Conservation (phyloP, 2,888 invertebrate genomes). For the Hanleya hanleyi region DNA sequence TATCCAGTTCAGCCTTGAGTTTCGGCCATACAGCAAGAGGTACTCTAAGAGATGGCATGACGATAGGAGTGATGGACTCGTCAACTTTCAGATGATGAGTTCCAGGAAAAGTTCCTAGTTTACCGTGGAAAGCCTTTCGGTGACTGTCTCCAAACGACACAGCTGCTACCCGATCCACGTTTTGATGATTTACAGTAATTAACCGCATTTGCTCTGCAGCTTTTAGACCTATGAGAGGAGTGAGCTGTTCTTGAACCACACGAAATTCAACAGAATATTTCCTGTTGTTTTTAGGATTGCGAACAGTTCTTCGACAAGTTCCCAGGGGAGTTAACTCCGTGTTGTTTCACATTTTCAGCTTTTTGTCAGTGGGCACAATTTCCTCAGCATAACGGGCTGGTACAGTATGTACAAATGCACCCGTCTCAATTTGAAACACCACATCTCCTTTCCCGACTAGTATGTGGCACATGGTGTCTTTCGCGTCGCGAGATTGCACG, state of each 20-base stretch:
- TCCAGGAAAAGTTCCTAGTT: background rate
- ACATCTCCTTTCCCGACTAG: background rate
- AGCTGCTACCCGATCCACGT: background rate
- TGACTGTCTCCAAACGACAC: background rate
- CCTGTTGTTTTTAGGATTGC: background rate
- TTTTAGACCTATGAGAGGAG: background rate
- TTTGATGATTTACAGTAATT: background rate
- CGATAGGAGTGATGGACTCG: background rate
- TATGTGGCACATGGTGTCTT: too few species aligned
- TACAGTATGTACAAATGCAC: background rate
- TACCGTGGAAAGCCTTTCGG: background rate
- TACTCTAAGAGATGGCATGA: background rate
- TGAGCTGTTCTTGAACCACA: background rate
- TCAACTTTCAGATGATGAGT: too few species aligned
- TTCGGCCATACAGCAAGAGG: background rate
- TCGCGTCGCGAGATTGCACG: too few species aligned
- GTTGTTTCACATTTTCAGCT: background rate
- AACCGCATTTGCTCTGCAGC: background rate
- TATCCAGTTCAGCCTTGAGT: too few species aligned
- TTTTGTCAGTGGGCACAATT: background rate
- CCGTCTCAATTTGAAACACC: background rate
- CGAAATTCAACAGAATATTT: background rate
- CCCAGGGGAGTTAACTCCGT: background rate
- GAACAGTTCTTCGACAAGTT: background rate
- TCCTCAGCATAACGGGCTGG: background rate